Evolutionary conservation across 2,888 invertebrate species (phyloP).

Genomic region (Eilema depressum): DNA sequence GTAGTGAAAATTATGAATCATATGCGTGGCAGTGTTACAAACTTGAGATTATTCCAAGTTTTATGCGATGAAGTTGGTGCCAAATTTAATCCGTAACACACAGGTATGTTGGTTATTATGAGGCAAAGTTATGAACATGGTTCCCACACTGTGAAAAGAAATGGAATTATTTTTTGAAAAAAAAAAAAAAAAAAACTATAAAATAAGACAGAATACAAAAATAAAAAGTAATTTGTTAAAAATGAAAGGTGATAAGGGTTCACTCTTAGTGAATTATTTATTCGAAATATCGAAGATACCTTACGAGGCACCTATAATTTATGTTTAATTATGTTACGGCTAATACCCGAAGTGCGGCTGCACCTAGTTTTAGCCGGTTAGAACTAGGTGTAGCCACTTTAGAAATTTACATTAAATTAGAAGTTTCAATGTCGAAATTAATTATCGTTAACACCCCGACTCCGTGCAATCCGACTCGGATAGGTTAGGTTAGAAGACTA

Average conservation of each 20-base stretch:
- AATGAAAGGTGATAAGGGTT: background rate
- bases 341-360: too few relatives aligned
- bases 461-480: too few relatives aligned
- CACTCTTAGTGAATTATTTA: too few relatives aligned
- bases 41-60: background rate
- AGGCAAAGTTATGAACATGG: background rate
- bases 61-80: constrained; percentile 6
- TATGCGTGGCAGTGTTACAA: background rate
- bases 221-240: background rate
- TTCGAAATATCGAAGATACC: background rate
- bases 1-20: background rate
- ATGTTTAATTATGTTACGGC: too few relatives aligned
- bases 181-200: too few relatives aligned
- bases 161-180: background rate
- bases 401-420: too few relatives aligned
- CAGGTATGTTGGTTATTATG: background rate
- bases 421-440: too few relatives aligned
- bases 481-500: too few relatives aligned
- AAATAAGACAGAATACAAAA: background rate
- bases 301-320: too few relatives aligned
- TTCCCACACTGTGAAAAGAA: background rate
- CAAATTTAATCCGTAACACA: background rate
- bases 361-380: too few relatives aligned
- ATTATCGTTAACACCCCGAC: too few relatives aligned
- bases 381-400: too few relatives aligned